These are phyloP conservation scores for Diploptera punctata DNA, from an alignment of 2,888 invertebrate species.

Conservation along the genomic window DNA sequence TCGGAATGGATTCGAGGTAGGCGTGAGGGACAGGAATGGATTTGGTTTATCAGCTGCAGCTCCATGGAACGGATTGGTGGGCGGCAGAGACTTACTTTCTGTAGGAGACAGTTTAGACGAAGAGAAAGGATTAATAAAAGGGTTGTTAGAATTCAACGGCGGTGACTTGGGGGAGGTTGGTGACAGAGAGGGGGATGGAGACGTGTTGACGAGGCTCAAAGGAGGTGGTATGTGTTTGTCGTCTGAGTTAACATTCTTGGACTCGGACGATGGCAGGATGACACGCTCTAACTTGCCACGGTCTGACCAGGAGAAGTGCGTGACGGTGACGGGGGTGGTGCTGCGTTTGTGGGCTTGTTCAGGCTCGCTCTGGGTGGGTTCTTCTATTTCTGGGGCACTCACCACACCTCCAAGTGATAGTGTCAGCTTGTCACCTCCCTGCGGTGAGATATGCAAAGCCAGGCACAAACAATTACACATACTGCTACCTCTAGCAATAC, in stretches of 20 bases:
- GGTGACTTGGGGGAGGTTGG: constrained; percentile 5
- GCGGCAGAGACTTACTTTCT: constrained; percentile 18
- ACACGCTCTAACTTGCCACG: constrained; percentile 59
- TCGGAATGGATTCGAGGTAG: constrained; percentile 28
- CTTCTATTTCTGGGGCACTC: constrained; percentile 23
- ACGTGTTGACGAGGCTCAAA: constrained; percentile 17
- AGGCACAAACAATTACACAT: constrained; percentile 2
- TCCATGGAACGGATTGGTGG: constrained; percentile 39
- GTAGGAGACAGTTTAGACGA: constrained; percentile 8
- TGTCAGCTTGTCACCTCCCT: constrained; percentile 76
- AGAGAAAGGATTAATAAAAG: constrained; percentile 36
- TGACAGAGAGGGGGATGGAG: constrained; percentile 20
- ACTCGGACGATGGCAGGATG: constrained; percentile 33
- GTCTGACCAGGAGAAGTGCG: constrained; percentile 61
- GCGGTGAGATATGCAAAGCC: no score
- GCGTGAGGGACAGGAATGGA: constrained; percentile 21
- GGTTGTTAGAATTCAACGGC: constrained; percentile 37
- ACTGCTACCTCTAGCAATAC: no score
- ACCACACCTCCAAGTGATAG: constrained; percentile 65
- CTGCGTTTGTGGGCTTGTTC: constrained; percentile 48
- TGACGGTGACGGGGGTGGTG: constrained; percentile 66
- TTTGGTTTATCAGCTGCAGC: constrained; percentile 27
- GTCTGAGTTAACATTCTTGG: not conserved
- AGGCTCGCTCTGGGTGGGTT: constrained; percentile 2
- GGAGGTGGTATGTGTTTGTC: not conserved